Evolutionary conservation across 2,797 vertebrate species (phyloP).

Genomic region (Clarias laeviceps): DNA sequence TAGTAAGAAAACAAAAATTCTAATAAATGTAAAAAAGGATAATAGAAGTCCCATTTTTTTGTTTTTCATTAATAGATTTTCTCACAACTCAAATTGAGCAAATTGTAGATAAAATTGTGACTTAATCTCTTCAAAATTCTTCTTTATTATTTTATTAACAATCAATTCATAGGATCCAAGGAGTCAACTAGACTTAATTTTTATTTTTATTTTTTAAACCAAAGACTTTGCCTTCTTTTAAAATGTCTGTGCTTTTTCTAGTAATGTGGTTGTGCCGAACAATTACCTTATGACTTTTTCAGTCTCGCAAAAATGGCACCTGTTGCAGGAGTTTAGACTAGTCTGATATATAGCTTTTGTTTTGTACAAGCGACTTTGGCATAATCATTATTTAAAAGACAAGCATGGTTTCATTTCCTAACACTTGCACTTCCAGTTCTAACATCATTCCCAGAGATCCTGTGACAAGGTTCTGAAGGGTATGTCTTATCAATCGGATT

Average conservation of each 20-base stretch:
- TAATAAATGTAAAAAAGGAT: too few relatives aligned
- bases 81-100: background rate
- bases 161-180: background rate
- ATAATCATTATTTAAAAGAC: slow-evolving; percentile 10
- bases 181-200: background rate
- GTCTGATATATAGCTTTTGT: background rate
- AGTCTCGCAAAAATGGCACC: background rate
- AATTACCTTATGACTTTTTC: background rate
- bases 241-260: background rate
- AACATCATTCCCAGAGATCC: background rate
- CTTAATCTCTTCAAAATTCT: background rate
- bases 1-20: too few relatives aligned
- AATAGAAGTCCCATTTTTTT: background rate
- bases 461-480: background rate
- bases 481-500: background rate
- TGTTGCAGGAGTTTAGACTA: background rate
- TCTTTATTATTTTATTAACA: background rate
- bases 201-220: too few relatives aligned
- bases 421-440: background rate
- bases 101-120: background rate
- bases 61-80: background rate
- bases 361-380: background rate
- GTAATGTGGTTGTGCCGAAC: background rate
- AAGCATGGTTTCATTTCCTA: background rate
- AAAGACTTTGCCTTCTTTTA: background rate